A percentile compares a stretch with the other conserved stretches of the same genome.
Conservation (phyloP, 2,888 invertebrate genomes). For the Carpatolechia fugitivella region DNA sequence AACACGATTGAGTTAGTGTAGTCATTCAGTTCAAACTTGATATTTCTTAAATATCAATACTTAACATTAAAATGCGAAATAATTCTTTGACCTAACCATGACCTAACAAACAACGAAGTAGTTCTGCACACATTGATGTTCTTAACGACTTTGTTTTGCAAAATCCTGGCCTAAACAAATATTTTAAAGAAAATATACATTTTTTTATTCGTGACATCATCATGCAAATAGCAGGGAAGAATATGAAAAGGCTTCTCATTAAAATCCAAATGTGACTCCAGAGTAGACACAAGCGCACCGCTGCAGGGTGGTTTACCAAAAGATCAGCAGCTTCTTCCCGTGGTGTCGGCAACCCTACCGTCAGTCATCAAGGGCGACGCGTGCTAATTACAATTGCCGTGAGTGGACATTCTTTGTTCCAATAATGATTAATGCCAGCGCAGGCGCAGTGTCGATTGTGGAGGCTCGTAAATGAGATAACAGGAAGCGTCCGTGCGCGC, state of each 20-base stretch:
- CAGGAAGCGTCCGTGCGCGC: conserved; percentile 33
- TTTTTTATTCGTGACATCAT: too few species aligned
- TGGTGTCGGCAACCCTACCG: conserved; percentile 29
- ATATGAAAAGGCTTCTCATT: too few species aligned
- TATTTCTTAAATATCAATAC: too few species aligned
- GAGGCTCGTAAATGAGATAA: conserved; percentile 72
- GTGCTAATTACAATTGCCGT: conserved; percentile 77
- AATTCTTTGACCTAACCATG: conserved; percentile 4
- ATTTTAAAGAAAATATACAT: background rate
- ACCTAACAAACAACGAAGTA: background rate
- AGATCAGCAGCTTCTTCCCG: too few species aligned
- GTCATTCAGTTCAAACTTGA: too few species aligned
- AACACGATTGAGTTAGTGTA: too few species aligned
- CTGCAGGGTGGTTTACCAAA: too few species aligned
- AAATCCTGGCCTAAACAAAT: background rate
- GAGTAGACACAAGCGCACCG: too few species aligned
- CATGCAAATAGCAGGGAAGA: too few species aligned
- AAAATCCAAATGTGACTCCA: too few species aligned
- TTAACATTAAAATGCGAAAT: background rate
- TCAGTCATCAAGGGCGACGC: conserved; percentile 52
- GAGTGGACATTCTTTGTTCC: conserved; percentile 79
- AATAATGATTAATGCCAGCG: conserved; percentile 71
- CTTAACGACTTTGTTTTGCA: background rate
- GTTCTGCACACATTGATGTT: background rate
- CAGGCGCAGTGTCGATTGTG: conserved; percentile 48